Evolutionary conservation across 2,113 vertebrate genomes (phyloP), one percentile per base, ranked within the genome.

Genomic region (Nesogale talazaci): DNA sequence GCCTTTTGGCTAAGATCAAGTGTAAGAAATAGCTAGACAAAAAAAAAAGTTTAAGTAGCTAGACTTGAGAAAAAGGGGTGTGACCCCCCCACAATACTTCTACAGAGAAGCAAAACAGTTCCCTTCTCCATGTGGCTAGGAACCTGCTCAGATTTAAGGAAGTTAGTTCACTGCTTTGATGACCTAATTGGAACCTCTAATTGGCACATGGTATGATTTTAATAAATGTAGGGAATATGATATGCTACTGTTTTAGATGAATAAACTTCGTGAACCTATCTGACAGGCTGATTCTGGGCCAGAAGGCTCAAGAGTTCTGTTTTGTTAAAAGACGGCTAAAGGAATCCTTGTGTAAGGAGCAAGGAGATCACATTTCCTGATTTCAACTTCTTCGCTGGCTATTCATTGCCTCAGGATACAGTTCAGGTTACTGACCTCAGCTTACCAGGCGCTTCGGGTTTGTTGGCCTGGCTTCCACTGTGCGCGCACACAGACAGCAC

Each of bases 201-300:
- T 40, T 75, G 27, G 5, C 38, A 34, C 85, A 83, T 86, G 40
- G 31, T 23, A 46, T 75, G 36, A 25, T 17, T 63, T 67, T 61
- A 59, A 29, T 83, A 91, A 86, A 87, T 89, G 92, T 80, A 87
- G 78, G 86, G 79, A 94, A 83, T 86, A 78, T 31, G 42, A 5
- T 65, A 29, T 31, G 67, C n/a, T 92, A 38, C 40, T 82, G 52
- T 80, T 84, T 86, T 27, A 42, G 67, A 70, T 94, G 34, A 25
- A 56, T 90, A 94, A 92, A 89, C 52, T 76, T 91, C 67, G 83
- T 40, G 19, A 90, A 86, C 15, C 77, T 72, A 31, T 91, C 76
- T 85, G 67, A 36, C n/a, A 74, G 40, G 52, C 57, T 86, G 29
- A 79, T 57, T 89, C 77, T 91, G 81, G 93, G 31, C n/a, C 22